Evolutionary conservation across 2,888 invertebrate species (phyloP).

Genomic region (Callyntrura sp.): DNA sequence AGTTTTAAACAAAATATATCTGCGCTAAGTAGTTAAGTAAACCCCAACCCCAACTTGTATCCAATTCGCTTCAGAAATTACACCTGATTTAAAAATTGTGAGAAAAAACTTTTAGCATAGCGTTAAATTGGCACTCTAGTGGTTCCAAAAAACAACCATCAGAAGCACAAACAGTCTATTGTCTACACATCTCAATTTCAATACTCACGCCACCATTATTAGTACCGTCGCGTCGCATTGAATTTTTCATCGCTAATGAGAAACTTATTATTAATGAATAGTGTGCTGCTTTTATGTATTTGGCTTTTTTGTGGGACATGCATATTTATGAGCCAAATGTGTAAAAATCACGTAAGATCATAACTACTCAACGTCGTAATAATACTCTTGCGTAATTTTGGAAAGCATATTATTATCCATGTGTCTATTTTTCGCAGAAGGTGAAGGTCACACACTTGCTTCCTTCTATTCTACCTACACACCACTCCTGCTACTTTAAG

Average conservation of each 20-base stretch:
- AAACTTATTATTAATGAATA: constrained; percentile 44
- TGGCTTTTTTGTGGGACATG: background rate
- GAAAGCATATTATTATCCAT: background rate
- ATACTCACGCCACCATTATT: background rate
- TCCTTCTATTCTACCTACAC: too few species aligned
- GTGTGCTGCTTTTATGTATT: background rate
- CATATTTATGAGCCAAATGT: constrained; percentile 25
- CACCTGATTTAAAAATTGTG: too few species aligned
- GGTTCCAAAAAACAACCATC: too few species aligned
- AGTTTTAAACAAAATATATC: too few species aligned
- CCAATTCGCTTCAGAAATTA: too few species aligned
- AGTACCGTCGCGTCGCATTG: background rate
- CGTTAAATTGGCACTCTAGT: too few species aligned
- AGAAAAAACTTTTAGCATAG: too few species aligned
- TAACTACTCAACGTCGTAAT: background rate
- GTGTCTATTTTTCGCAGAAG: background rate
- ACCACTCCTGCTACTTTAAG: background rate
- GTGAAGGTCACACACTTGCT: constrained; percentile 16
- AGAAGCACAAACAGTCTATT: too few species aligned
- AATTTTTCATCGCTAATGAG: constrained; percentile 20
- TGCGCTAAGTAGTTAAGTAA: too few species aligned
- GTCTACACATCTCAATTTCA: background rate
- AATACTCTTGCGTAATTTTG: background rate
- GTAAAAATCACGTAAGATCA: constrained; percentile 27
- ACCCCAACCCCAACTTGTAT: too few species aligned